Percentiles rank a stretch among this genome's conserved stretches.
These are phyloP conservation scores for Tiliacea aurago DNA, from an alignment of 2,888 invertebrate species.

Conservation along the genomic window DNA sequence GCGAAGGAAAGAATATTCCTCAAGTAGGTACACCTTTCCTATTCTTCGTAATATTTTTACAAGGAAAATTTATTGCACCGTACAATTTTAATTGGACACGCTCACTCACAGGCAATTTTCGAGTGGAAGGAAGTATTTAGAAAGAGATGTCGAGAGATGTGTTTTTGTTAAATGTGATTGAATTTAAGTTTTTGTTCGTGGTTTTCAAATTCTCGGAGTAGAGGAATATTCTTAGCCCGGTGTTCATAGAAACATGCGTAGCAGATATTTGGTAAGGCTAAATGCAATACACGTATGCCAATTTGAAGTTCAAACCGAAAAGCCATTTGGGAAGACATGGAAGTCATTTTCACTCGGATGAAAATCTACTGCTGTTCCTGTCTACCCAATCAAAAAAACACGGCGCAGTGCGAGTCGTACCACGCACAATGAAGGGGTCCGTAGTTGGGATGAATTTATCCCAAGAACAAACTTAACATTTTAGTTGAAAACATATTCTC, in stretches of 20 bases:
- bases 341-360: not conserved
- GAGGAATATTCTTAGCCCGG: not conserved
- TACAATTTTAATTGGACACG: slow-evolving; percentile 56
- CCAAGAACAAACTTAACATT: too few relatives aligned
- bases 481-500: too few relatives aligned
- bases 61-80: slow-evolving; percentile 43
- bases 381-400: not conserved
- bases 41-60: slow-evolving; percentile 42
- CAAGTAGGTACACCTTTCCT: slow-evolving; percentile 7
- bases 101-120: slow-evolving; percentile 39
- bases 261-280: not conserved
- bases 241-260: not conserved
- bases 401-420: too few relatives aligned
- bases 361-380: not conserved
- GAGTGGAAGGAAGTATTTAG: slow-evolving; percentile 16
- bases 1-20: slow-evolving; percentile 21
- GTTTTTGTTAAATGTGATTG: not conserved
- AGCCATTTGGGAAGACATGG: not conserved
- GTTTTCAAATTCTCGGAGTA: not conserved
- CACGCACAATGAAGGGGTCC: too few relatives aligned
- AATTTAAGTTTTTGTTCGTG: not conserved
- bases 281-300: not conserved
- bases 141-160: not conserved
- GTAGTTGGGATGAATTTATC: too few relatives aligned
- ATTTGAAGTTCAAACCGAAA: not conserved